phyloP scores from a whole-genome alignment of 2,797 vertebrate species.

The Hyperoplus immaculatus region DNA sequence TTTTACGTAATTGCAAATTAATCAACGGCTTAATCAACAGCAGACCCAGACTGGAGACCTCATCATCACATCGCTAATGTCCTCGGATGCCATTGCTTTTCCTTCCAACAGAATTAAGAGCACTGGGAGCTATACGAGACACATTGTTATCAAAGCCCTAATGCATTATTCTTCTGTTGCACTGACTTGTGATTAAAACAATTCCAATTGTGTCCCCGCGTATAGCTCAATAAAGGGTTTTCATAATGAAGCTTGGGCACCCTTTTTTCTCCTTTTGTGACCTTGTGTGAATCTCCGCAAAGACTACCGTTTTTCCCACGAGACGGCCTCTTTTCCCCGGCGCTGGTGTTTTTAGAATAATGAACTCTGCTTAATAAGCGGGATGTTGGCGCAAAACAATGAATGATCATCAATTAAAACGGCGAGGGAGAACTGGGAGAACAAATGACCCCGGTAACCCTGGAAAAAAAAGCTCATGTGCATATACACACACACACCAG shows the following conservation, averaged over 20 bases:
- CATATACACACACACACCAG: conserved; percentile 10
- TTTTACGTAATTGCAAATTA: not conserved
- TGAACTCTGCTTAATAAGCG: conserved; percentile 78
- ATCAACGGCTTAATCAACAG: not conserved
- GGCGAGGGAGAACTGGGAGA: conserved; percentile 53
- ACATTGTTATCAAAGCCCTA: conserved; percentile 4
- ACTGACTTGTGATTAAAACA: conserved; percentile 48
- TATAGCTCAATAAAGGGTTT: conserved; percentile 50
- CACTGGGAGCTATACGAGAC: not conserved
- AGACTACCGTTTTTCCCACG: conserved; percentile 68
- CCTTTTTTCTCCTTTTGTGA: conserved; percentile 53
- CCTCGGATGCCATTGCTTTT: not conserved
- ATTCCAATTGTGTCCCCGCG: conserved; percentile 26
- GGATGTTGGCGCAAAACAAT: conserved; percentile 71
- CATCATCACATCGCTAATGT: not conserved
- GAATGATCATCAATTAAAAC: conserved; percentile 82
- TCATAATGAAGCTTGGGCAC: conserved; percentile 55
- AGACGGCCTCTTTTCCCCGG: conserved; percentile 57
- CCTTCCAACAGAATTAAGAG: not conserved
- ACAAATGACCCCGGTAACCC: conserved; percentile 73
- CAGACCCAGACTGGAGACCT: not conserved
- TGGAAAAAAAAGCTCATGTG: conserved; percentile 32
- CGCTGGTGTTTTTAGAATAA: conserved; percentile 71
- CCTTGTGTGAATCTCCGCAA: conserved; percentile 72
- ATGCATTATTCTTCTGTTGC: conserved; percentile 18